Evolutionary conservation across 2,888 invertebrate genomes (phyloP).

Genomic region (Microchrysa polita): DNA sequence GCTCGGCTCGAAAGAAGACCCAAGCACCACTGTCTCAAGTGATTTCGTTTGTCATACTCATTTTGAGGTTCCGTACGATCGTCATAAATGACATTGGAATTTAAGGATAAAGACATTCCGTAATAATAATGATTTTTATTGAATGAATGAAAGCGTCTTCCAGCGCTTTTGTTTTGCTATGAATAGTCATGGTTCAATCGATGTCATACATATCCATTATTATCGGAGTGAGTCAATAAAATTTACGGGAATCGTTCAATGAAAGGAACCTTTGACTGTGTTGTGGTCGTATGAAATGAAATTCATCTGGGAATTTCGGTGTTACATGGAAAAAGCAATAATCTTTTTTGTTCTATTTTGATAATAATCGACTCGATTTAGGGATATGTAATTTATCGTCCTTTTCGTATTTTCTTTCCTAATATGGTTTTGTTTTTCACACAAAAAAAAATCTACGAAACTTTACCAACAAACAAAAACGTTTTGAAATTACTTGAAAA

Average conservation of each 20-base stretch:
- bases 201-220: slow-evolving; percentile 1
- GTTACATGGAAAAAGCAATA: too few species aligned
- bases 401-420: too few species aligned
- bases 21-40: not conserved
- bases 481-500: too few species aligned
- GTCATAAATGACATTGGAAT: slow-evolving; percentile 20
- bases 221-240: not conserved
- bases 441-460: too few species aligned
- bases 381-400: too few species aligned
- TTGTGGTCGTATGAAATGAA: not conserved
- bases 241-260: not conserved
- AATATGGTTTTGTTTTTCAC: too few species aligned
- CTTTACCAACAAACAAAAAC: too few species aligned
- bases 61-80: not conserved
- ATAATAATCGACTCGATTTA: too few species aligned
- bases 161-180: not conserved
- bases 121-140: slow-evolving; percentile 24
- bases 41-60: not conserved
- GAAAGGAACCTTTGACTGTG: not conserved
- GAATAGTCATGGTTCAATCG: not conserved
- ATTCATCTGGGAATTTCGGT: not conserved
- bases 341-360: too few species aligned
- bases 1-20: not conserved
- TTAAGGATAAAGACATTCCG: slow-evolving; percentile 27
- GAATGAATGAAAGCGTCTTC: not conserved